Base-by-base conservation (phyloP, 1,140 invertebrate genomes). In the Ceratina calcarata region DNA sequence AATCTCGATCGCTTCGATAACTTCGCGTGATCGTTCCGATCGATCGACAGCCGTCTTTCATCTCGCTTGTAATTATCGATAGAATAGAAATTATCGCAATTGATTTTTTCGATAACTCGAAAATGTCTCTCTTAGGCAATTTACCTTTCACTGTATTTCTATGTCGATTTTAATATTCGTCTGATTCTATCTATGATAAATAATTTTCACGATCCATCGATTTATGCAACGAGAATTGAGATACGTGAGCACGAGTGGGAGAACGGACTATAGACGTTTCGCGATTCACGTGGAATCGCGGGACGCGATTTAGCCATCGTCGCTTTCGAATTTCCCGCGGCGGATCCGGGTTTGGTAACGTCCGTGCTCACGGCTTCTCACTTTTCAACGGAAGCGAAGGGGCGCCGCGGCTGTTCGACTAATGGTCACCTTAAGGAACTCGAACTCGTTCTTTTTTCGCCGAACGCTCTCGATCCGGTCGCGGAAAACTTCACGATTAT, bases 311-410 rank as follows among this genome's bases (percentile, higher is more conserved):
- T 77, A 55, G 58, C 60, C 73, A 70, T 81, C 66, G 2, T 45
- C 57, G 64, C 79, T 81, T 81, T 81, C 79, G 73, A 81, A 81
- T 81, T 76, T 68, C 58, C 73, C 65, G 49, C 37, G 74, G 74
- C 57, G 60, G 45, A 65, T 75, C 72, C 72, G 37, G 64, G 64
- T 80, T 75, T 75, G 72, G 37, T n/a, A 62, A 73, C 24, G 24
- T 79, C 58, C 70, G 20, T 10, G 37, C 37, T 45, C 57, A 2
- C 15, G 68, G 64, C 75, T 75, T 75, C 71, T 75, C 62, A 51
- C 61, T 80, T 68, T 62, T 79, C 61, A 37, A 70, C 53, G 70
- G 77, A 77, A 77, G 55, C 66, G 74, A 61, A 64, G 37, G 37
- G 22, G 55, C 75, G 32, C 22, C 37, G 18, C 75, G 57, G 37